Percentiles rank a stretch among this genome's conserved stretches.
These are phyloP conservation scores for Monopis laevigella DNA, from an alignment of 2,888 invertebrate species.

Conservation along the genomic window DNA sequence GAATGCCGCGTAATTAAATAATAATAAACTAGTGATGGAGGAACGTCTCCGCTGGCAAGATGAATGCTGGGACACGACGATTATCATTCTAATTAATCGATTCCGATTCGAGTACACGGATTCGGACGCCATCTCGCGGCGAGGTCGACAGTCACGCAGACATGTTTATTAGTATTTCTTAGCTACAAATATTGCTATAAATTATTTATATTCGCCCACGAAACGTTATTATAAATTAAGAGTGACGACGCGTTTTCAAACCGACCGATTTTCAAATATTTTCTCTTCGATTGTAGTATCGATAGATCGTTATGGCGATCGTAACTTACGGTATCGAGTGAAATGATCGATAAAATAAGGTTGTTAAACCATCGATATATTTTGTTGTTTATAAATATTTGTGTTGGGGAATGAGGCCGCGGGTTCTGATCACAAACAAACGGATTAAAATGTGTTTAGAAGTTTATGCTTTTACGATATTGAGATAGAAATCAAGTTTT, in stretches of 20 bases:
- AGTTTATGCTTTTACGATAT: too few species aligned
- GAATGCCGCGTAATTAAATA: too few species aligned
- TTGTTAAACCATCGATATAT: constrained; percentile 2
- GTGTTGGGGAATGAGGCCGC: constrained; percentile 1
- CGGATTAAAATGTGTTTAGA: too few species aligned
- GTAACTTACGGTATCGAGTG: constrained; percentile 51
- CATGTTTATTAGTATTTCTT: constrained; percentile 44
- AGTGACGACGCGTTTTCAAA: neutral
- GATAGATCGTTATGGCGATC: constrained; percentile 56
- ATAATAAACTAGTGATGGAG: too few species aligned
- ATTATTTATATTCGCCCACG: constrained; percentile 28
- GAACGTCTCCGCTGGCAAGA: constrained; percentile 16
- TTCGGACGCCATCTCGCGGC: constrained; percentile 12
- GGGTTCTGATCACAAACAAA: too few species aligned
- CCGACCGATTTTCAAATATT: neutral
- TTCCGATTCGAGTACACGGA: constrained; percentile 28
- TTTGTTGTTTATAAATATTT: constrained; percentile 1
- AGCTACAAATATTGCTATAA: constrained; percentile 33
- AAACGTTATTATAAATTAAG: constrained; percentile 10
- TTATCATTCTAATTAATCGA: constrained; percentile 31
- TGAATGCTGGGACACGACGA: constrained; percentile 30
- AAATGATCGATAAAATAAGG: constrained; percentile 7
- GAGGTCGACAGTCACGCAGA: constrained; percentile 24
- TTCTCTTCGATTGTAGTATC: constrained; percentile 25
- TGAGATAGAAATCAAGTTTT: too few species aligned